A percentile compares a stretch with the other conserved stretches of the same genome.
Conservation (phyloP, 2,113 vertebrate genomes). For the Rhadina sibilatrix region DNA sequence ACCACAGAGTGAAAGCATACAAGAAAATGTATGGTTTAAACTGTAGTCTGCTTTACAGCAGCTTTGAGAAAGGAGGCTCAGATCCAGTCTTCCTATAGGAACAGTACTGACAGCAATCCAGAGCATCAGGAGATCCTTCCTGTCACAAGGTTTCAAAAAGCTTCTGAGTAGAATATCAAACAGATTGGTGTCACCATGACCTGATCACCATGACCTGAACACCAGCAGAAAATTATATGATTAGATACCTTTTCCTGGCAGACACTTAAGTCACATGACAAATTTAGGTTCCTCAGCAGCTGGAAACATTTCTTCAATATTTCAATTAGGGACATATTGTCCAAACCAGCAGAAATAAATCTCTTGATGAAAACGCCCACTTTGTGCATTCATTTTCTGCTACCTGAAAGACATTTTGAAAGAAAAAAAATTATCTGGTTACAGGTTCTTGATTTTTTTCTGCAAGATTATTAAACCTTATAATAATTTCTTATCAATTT, state of each 20-base stretch:
- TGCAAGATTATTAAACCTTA: neutral
- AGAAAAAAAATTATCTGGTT: neutral
- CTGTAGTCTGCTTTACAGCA: neutral
- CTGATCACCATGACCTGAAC: neutral
- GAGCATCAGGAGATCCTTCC: neutral
- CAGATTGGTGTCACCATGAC: neutral
- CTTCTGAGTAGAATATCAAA: neutral
- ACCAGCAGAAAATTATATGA: neutral
- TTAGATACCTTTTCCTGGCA: neutral
- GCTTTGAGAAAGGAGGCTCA: neutral
- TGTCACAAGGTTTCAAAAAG: neutral
- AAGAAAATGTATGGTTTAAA: neutral
- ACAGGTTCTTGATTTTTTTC: neutral
- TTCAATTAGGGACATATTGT: neutral
- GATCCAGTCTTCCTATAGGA: neutral
- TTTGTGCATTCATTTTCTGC: neutral
- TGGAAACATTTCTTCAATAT: neutral
- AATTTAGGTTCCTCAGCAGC: neutral
- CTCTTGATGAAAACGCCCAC: neutral
- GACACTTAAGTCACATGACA: neutral
- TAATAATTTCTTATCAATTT: conserved; percentile 1
- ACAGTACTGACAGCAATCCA: neutral
- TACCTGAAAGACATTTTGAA: neutral
- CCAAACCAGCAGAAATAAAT: neutral
- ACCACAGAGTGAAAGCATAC: neutral